A percentile compares a stretch with the other conserved stretches of the same genome.
Conservation (phyloP, 2,113 vertebrate genomes). For the Pantherophis guttatus region DNA sequence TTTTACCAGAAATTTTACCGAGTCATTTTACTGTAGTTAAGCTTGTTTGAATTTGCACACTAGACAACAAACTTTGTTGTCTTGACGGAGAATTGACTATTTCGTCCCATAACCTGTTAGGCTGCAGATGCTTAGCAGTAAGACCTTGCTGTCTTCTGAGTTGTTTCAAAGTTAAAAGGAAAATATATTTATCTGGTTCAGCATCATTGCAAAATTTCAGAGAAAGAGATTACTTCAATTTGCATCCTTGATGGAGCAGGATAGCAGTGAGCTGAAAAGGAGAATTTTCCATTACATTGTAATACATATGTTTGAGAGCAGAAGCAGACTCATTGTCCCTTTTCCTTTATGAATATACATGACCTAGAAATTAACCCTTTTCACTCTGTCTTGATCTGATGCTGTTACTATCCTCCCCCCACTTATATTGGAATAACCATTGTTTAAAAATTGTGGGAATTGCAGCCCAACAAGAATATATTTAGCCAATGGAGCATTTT, state of each 20-base stretch:
- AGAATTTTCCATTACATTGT: neutral
- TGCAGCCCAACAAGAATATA: neutral
- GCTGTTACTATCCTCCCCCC: neutral
- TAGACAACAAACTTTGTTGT: neutral
- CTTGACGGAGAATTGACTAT: neutral
- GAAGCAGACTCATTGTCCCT: neutral
- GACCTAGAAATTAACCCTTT: neutral
- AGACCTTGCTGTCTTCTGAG: neutral
- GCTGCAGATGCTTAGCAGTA: neutral
- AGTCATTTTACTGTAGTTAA: neutral
- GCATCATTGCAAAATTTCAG: neutral
- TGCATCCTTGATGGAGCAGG: neutral
- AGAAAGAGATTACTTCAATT: neutral
- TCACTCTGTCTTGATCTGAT: neutral
- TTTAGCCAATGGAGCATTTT: neutral
- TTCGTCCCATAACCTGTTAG: neutral
- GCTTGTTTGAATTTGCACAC: neutral
- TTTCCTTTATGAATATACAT: neutral
- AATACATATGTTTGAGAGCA: neutral
- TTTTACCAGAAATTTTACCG: neutral
- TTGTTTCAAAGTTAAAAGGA: neutral
- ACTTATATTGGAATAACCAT: neutral
- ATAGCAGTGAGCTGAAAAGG: neutral
- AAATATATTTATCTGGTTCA: neutral
- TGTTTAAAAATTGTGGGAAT: neutral